Conservation (phyloP, 2,113 vertebrate species). For the Isurus oxyrinchus region DNA sequence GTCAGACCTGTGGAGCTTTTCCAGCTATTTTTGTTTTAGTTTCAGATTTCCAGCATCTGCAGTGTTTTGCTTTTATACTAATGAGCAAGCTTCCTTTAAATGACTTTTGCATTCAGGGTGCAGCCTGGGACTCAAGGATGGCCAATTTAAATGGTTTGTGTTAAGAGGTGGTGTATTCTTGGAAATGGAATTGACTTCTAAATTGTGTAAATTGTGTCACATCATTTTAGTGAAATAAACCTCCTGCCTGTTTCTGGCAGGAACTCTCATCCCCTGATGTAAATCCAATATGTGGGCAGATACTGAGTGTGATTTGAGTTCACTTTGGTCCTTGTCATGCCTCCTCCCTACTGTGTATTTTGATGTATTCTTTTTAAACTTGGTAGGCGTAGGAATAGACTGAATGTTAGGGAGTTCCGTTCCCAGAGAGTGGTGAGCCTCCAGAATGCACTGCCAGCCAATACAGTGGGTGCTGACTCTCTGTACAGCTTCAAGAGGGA, state of each 20-base stretch:
- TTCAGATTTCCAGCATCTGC: no score
- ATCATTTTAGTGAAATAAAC: neutral
- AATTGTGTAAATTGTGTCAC: neutral
- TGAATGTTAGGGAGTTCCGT: neutral
- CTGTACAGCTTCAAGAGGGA: neutral
- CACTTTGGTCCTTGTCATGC: neutral
- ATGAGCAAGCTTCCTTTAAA: neutral
- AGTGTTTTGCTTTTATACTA: no score
- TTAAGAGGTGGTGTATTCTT: neutral
- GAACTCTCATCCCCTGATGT: neutral
- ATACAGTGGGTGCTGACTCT: neutral
- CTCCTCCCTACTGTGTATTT: neutral
- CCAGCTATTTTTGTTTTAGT: no score
- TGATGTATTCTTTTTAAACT: neutral
- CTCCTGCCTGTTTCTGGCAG: neutral
- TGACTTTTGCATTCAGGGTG: neutral
- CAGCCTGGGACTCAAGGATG: neutral
- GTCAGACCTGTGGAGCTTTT: no score
- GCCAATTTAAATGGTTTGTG: neutral
- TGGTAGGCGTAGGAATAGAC: neutral
- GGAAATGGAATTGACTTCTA: neutral
- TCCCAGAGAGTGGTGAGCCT: neutral
- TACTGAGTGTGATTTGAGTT: neutral
- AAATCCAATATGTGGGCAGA: neutral
- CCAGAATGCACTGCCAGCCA: neutral